Base-by-base conservation (phyloP, 2,888 invertebrate genomes). In the Melikaiella ostensackeni region DNA sequence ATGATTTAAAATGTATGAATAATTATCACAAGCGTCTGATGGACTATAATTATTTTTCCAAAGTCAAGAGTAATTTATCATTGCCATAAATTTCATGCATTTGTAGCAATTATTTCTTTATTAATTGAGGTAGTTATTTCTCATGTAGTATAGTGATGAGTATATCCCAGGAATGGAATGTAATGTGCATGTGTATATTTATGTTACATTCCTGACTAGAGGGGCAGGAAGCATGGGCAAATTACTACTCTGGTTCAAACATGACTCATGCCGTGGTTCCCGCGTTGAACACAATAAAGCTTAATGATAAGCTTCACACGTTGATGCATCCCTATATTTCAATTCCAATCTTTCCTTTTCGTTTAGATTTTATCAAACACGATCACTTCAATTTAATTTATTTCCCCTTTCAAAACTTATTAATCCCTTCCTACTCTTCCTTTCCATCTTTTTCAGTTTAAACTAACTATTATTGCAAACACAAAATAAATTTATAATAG, bases 241-340 rank as follows among this genome's bases (percentile, higher is more conserved):
- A 86, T 86, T 85, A 85, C 80, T 79, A 77, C 74, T 82, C 79
- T 77, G 76, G 80, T 82, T 79, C 75, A 75, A 78, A 82, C 76
- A 82, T 88, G 88, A 88, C 83, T 88, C 88, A 88, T 86, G 79
- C 81, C 77, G 66, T 77, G 80, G 80, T 81, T 83, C 83, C 76
- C 79, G 77, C 80, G 70, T 78, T 77, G 73, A 79, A 81, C 77
- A 83, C 81, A 83, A 83, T 85, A 81, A 80, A 80, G 80, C 74
- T 81, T 78, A 77, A 83, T 80, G 80, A 82, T 79, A 80, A 70
- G 77, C 70, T 79, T 81, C 77, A 61, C 42, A 75, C 76, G 57
- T 78, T 59, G 42, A 19, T 63, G 75, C 73, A 80, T 80, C 24
- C 46, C 24, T 42, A 63, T 77, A 74, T n/a, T 75, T 62, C 73